These are phyloP conservation scores for Sycophila texana DNA, from an alignment of 2,888 invertebrate species.

Conservation along the genomic window DNA sequence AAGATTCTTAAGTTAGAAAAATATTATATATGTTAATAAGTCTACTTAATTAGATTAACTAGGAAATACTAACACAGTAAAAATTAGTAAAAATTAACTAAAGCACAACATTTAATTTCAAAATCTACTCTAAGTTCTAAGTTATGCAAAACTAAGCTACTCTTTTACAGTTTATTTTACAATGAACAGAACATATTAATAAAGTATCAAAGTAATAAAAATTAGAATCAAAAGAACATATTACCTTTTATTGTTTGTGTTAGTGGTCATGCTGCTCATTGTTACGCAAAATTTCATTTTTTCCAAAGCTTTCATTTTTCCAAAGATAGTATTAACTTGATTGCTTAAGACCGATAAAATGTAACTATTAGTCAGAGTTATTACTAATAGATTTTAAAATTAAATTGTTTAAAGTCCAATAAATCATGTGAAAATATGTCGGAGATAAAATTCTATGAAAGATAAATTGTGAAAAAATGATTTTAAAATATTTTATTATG, in stretches of 20 bases:
- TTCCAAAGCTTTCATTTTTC: slow-evolving; percentile 9
- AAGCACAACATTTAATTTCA: too few species aligned
- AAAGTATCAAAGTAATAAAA: too few species aligned
- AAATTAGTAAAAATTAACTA: too few species aligned
- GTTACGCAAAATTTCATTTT: slow-evolving; percentile 30
- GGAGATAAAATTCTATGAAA: slow-evolving; percentile 2
- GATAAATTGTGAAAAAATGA: background rate
- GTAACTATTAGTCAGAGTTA: slow-evolving; percentile 13
- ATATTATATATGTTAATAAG: too few species aligned
- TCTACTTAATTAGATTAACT: too few species aligned
- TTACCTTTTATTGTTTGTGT: slow-evolving; percentile 50
- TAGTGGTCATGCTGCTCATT: slow-evolving; percentile 51
- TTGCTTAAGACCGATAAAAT: slow-evolving; percentile 9
- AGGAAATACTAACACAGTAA: too few species aligned
- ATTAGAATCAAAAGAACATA: slow-evolving; percentile 22
- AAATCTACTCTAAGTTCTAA: too few species aligned
- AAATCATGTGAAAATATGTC: background rate
- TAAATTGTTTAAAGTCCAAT: slow-evolving; percentile 6
- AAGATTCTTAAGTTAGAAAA: too few species aligned
- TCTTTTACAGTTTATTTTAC: too few species aligned
- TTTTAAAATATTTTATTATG: background rate
- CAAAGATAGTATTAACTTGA: slow-evolving; percentile 36
- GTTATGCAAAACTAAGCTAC: too few species aligned
- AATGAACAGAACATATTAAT: background rate
- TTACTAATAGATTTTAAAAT: slow-evolving; percentile 1